Base-by-base conservation (phyloP, 2,797 vertebrate species). In the Epinephelus awoara region DNA sequence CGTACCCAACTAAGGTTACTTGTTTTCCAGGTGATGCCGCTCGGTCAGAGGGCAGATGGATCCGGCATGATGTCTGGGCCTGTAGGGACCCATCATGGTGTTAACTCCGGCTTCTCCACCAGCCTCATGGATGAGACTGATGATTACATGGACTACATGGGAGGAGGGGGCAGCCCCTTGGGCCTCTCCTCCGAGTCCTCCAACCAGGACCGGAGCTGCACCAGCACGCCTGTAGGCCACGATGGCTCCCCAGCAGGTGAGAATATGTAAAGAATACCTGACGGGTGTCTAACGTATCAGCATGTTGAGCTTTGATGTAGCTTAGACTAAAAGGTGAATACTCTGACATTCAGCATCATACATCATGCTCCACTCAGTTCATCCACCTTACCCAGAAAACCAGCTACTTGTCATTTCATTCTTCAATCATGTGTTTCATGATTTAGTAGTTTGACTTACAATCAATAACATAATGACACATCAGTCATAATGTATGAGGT, bases 161-260 rank as follows among this genome's bases (percentile, higher is more conserved):
- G 96, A 69, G 95, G 95, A 77, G 94, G 93, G 6, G 97, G 97
- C 64, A 99, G 98, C 91, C 98, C 98, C 0, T 93, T 98, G 6
- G 98, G 97, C 0, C 92, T 98, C 72, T 99, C 98, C 59, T 99
- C 98, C 0, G 98, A 99, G 91, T 99, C 98, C 2, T 99, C 98
- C 84, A 99, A 97, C 86, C 97, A 97, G 94, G 98, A 99, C 91
- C 96, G 98, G 51, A 99, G 98, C 94, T 98, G 98, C 95, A 97
- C 97, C 94, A 99, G 98, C 94, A 99, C 98, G 55, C 98, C 98
- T 0, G 97, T 98, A 85, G 98, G 97, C 91, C 97, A 97, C 0
- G 98, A 99, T 67, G 96, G 97, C 84, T 97, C 97, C 1, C 97
- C 97, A 1, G 96, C 96, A 96, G 98, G 98, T 99, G 93, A 96